Percentiles rank a stretch among this genome's conserved stretches.
phyloP scores from a whole-genome alignment of 2,888 invertebrate genomes.

The Hesperia comma region DNA sequence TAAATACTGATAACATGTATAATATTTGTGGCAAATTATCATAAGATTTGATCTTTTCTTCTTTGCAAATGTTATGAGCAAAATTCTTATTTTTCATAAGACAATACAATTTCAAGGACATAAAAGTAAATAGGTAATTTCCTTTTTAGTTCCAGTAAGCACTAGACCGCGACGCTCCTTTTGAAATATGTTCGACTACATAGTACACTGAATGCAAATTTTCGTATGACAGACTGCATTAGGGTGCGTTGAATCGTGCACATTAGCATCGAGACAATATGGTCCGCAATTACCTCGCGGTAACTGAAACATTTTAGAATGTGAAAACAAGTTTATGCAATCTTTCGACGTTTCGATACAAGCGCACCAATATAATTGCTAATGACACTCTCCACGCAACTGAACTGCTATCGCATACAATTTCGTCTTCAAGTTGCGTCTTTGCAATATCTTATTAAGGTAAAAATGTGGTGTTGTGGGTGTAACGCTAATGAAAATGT shows the following conservation, averaged over 20 bases:
- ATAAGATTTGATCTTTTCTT: too few species aligned
- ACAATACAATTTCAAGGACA: background rate
- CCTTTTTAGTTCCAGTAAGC: background rate
- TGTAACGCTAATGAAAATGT: slow-evolving; percentile 11
- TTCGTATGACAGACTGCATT: slow-evolving; percentile 54
- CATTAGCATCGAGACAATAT: slow-evolving; percentile 66
- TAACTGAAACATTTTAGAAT: slow-evolving; percentile 58
- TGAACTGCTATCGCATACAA: slow-evolving; percentile 32
- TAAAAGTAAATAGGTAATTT: background rate
- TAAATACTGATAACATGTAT: too few species aligned
- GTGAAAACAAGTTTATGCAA: slow-evolving; percentile 55
- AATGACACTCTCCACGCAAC: slow-evolving; percentile 46
- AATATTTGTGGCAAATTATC: too few species aligned
- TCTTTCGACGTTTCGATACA: slow-evolving; percentile 49
- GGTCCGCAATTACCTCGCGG: slow-evolving; percentile 46
- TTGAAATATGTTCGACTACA: slow-evolving; percentile 14
- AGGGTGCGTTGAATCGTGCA: slow-evolving; percentile 54
- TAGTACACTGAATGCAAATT: slow-evolving; percentile 49
- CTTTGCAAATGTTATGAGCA: too few species aligned
- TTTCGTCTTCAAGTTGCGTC: slow-evolving; percentile 44
- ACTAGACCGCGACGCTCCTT: background rate
- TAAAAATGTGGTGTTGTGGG: slow-evolving; percentile 16
- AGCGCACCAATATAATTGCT: slow-evolving; percentile 48
- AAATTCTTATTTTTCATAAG: background rate
- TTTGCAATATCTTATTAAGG: slow-evolving; percentile 24